phyloP scores from a whole-genome alignment of 1,140 invertebrate species.

The Zaprionus tsacasi region DNA sequence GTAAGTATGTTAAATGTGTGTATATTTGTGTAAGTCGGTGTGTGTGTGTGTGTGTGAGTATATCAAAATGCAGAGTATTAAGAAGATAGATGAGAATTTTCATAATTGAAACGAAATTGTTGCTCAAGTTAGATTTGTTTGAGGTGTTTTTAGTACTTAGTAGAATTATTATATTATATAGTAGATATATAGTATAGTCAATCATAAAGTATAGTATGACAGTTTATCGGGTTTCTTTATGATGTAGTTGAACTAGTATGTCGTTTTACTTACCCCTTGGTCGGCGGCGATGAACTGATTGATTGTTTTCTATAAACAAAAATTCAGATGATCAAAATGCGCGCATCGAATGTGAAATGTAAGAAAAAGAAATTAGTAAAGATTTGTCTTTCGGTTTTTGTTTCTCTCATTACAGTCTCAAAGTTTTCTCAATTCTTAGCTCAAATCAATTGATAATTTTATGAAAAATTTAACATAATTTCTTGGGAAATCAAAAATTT shows the following conservation, averaged over 20 bases:
- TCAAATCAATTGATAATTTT: conserved; percentile 7
- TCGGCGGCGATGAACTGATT: conserved; percentile 77
- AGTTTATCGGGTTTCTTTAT: background rate
- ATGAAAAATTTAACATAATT: background rate
- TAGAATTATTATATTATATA: conserved; percentile 2
- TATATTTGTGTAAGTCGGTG: conserved; percentile 26
- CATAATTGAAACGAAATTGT: conserved; percentile 28
- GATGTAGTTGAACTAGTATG: background rate
- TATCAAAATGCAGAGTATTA: conserved; percentile 48
- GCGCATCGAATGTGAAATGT: conserved; percentile 73
- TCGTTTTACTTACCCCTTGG: conserved; percentile 68
- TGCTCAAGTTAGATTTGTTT: conserved; percentile 30
- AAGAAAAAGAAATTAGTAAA: conserved; percentile 81
- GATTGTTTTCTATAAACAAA: conserved; percentile 81
- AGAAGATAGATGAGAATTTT: conserved; percentile 26
- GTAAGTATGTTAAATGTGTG: conserved; percentile 30
- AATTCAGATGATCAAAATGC: conserved; percentile 77
- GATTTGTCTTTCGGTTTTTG: conserved; percentile 30
- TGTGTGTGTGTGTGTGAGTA: conserved; percentile 32
- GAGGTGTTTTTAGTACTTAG: conserved; percentile 28
- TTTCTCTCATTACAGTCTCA: conserved; percentile 10
- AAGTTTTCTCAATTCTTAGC: conserved; percentile 13
- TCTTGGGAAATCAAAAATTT: background rate
- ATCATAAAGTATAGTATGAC: background rate
- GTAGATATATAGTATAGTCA: background rate